A percentile compares a stretch with the other conserved stretches of the same genome.
Conservation (phyloP, 2,888 invertebrate species). For the Leucophenga montana region DNA sequence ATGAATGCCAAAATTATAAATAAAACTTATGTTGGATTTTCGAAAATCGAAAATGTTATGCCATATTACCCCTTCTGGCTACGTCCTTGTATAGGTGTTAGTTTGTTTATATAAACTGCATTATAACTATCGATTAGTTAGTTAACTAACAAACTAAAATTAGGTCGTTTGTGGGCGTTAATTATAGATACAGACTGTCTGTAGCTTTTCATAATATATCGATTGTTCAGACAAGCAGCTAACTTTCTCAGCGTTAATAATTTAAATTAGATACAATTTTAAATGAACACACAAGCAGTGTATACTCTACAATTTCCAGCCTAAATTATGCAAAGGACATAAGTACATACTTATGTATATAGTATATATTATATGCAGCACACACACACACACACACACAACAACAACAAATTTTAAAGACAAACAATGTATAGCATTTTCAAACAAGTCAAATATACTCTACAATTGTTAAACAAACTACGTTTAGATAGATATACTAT, state of each 20-base stretch:
- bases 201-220: neutral
- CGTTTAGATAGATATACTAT: too few species aligned
- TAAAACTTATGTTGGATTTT: too few species aligned
- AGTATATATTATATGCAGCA: neutral
- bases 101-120: too few species aligned
- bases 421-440: neutral
- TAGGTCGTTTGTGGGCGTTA: slow-evolving; percentile 4
- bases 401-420: neutral
- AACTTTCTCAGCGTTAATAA: slow-evolving; percentile 60
- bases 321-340: slow-evolving; percentile 33
- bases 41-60: too few species aligned
- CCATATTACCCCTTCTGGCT: neutral
- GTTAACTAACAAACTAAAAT: neutral
- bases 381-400: too few species aligned
- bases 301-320: slow-evolving; percentile 35
- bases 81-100: too few species aligned
- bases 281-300: slow-evolving; percentile 21
- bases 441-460: neutral
- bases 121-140: neutral
- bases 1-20: too few species aligned
- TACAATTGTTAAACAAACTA: neutral
- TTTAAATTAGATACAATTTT: slow-evolving; percentile 42
- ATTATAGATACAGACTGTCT: neutral
- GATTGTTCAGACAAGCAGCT: slow-evolving; percentile 45
- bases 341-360: neutral